These are phyloP conservation scores for Gymnoscelis rufifasciata DNA, from an alignment of 2,888 invertebrate species.

Conservation along the genomic window DNA sequence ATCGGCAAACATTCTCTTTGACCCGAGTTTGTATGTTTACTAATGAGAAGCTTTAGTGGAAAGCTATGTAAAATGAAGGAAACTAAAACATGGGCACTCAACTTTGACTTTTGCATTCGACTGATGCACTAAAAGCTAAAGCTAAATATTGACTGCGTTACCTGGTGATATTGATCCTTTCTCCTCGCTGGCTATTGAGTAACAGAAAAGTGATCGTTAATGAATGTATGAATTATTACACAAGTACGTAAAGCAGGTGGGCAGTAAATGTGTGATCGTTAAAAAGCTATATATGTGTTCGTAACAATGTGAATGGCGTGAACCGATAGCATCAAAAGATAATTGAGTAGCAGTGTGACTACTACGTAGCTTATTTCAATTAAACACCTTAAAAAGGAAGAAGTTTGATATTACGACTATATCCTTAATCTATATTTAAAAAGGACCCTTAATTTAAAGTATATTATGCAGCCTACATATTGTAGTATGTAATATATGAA, in stretches of 20 bases:
- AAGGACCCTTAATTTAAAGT: no score
- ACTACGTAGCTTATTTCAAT: background rate
- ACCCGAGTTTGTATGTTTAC: background rate
- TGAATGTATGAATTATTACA: slow-evolving; percentile 17
- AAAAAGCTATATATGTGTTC: slow-evolving; percentile 4
- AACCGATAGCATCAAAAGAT: background rate
- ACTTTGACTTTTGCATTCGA: no score
- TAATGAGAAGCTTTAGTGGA: no score
- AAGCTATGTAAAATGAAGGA: background rate
- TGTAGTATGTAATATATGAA: no score
- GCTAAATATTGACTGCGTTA: slow-evolving; percentile 5
- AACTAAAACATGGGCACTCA: no score
- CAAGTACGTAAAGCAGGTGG: slow-evolving; percentile 8
- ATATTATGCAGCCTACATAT: no score
- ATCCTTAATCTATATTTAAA: no score
- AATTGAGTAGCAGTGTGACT: background rate
- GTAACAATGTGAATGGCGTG: background rate
- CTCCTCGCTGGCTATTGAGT: slow-evolving; percentile 21
- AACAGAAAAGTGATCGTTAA: slow-evolving; percentile 20
- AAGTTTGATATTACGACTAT: no score
- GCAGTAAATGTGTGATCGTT: background rate
- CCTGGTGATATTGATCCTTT: slow-evolving; percentile 22
- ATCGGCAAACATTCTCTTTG: background rate
- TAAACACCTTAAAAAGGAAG: background rate
- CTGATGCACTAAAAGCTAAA: background rate